Base-by-base conservation (phyloP, 2,797 vertebrate genomes). In the Valencia hispanica region DNA sequence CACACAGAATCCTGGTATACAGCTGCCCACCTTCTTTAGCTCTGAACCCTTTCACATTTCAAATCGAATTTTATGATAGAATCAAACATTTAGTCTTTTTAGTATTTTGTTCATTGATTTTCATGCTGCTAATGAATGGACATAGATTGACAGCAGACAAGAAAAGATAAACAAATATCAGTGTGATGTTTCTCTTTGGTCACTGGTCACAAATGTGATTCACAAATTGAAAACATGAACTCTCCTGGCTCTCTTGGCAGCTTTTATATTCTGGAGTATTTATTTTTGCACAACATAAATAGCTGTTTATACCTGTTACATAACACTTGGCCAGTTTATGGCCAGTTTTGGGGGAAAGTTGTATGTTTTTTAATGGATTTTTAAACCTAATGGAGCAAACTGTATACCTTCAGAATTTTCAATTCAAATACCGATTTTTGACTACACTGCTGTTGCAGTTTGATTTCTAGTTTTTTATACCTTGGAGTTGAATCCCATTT, bases 1-100 rank as follows among this genome's bases (percentile, higher is more conserved):
- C 65, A 59, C 53, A 68, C 68, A 72, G 30, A 69, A 48, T 85
- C 72, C 68, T 83, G 73, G 74, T 74, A 73, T 87, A 77, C 81
- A 80, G 75, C 81, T 79, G 77, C 84, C 77, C 61, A 71, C 86
- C 80, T 90, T 51, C 80, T 90, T 51, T 51, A 36, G 48, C 43
- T 71, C 25, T 75, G 43, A 70, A 77, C n/a, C 41, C 50, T 51
- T 48, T 79, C n/a, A n/a, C 2, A 68, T 7, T 18, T 77, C 39
- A 61, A 78, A 45, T 55, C 43, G 66, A 66, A 36, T n/a, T 70
- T 43, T 74, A 57, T 39, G 18, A 74, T 70, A 74, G 68, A 75
- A 41, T 36, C 22, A 65, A 34, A 39, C 11, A n/a, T n/a, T 68
- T 68, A 6, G 25, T 41, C 25, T 68, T n/a, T 68, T 68, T 17